Percentiles rank a stretch among this genome's conserved stretches.
phyloP scores from a whole-genome alignment of 2,113 vertebrate species.

The Lagopus muta region DNA sequence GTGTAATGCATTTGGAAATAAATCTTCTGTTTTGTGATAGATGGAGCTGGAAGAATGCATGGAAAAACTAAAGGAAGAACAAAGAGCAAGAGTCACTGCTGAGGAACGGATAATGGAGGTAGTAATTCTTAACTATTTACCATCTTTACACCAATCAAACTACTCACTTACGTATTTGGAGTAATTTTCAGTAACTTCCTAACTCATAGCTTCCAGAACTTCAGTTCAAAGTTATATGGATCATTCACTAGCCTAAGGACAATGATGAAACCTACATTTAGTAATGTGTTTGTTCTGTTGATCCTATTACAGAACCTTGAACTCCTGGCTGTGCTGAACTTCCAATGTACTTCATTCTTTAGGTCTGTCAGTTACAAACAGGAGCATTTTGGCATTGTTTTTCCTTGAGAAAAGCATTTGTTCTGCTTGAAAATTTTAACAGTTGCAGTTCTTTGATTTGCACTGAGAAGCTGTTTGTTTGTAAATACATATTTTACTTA shows the following conservation, averaged over 20 bases:
- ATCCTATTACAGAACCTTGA: slow-evolving; percentile 50
- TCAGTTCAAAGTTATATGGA: slow-evolving; percentile 17
- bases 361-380: background rate
- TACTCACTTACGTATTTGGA: background rate
- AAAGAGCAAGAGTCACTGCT: slow-evolving; percentile 83
- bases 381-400: background rate
- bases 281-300: slow-evolving; percentile 34
- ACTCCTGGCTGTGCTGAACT: background rate
- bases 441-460: background rate
- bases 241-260: background rate
- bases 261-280: slow-evolving; percentile 21
- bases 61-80: slow-evolving; percentile 85
- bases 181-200: background rate
- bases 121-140: slow-evolving; percentile 1
- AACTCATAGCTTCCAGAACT: background rate
- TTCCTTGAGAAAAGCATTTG: background rate
- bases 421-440: background rate
- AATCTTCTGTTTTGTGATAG: slow-evolving; percentile 71
- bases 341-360: slow-evolving; percentile 1
- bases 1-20: background rate
- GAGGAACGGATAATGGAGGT: slow-evolving; percentile 88
- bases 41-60: slow-evolving; percentile 87
- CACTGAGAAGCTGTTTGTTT: background rate
- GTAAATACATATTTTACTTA: background rate
- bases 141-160: background rate